Conservation (phyloP, 1,140 invertebrate species). For the Zaprionus lachaisei region DNA sequence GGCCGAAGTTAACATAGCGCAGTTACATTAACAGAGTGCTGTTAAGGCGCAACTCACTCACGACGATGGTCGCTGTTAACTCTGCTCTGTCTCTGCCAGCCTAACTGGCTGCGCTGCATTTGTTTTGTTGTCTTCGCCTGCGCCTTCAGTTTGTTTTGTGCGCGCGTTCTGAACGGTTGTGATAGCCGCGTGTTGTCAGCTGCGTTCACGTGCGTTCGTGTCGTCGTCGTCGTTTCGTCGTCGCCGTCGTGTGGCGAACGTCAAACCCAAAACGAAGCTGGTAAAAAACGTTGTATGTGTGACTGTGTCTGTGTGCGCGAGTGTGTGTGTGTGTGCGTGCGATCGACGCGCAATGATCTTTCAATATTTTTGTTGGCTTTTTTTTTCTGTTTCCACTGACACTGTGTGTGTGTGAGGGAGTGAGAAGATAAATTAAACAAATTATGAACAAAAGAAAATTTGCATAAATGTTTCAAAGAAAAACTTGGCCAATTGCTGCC, state of each 20-base stretch:
- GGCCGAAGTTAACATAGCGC: conserved; percentile 30
- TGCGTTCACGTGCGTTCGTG: conserved; percentile 2
- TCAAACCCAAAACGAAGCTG: conserved; percentile 39
- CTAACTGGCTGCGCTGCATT: conserved; percentile 4
- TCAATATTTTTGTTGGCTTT: conserved; percentile 53
- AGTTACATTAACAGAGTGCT: conserved; percentile 4
- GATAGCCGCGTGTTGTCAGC: conserved; percentile 27
- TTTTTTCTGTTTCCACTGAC: conserved; percentile 41
- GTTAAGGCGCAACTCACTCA: conserved; percentile 41
- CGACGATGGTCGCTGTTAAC: conserved; percentile 14
- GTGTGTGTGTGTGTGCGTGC: conserved; percentile 10
- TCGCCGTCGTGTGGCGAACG: conserved; percentile 36
- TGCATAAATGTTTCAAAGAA: conserved; percentile 12
- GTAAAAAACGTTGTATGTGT: conserved; percentile 44
- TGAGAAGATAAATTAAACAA: conserved; percentile 32
- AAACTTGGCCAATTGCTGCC: conserved; percentile 20
- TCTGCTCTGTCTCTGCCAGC: conserved; percentile 13
- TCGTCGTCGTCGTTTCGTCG: conserved; percentile 20
- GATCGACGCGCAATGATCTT: conserved; percentile 53
- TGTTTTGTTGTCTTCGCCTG: conserved; percentile 31
- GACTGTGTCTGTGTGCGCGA: conserved; percentile 1
- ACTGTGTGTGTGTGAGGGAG: conserved; percentile 15
- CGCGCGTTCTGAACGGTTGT: conserved; percentile 59
- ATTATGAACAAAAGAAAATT: conserved; percentile 18
- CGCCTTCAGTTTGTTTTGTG: conserved; percentile 63